A percentile compares a stretch with the other conserved stretches of the same genome.
Evolutionary conservation across 2,797 vertebrate genomes (phyloP).

Genomic region (Melopsittacus undulatus): DNA sequence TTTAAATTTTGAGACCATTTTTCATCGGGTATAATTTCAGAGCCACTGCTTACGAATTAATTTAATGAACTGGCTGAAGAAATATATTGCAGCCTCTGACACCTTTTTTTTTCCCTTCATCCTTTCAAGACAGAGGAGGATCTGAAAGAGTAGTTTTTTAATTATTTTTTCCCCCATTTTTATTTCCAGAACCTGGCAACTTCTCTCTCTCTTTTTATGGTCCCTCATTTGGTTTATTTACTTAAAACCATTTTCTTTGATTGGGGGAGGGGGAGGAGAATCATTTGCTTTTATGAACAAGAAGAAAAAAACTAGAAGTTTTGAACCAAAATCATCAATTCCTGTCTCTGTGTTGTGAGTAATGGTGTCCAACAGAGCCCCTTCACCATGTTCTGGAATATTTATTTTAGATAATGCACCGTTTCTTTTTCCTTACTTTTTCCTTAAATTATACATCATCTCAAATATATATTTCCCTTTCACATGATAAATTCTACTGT

Average conservation of each 20-base stretch:
- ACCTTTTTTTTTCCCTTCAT: conserved; percentile 50
- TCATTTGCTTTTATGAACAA: neutral
- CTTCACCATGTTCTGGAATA: conserved; percentile 58
- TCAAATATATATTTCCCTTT: conserved; percentile 73
- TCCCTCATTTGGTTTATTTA: conserved; percentile 71
- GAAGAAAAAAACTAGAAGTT: conserved; percentile 38
- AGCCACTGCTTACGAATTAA: conserved; percentile 98
- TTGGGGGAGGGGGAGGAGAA: neutral
- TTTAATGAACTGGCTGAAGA: conserved; percentile 98
- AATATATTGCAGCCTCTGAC: conserved; percentile 89
- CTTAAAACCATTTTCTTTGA: conserved; percentile 57
- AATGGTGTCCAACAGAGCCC: conserved; percentile 62
- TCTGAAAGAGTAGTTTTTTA: conserved; percentile 24
- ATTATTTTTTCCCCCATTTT: neutral
- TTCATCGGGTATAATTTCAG: conserved; percentile 98
- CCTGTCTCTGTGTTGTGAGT: conserved; percentile 66
- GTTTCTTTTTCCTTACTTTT: conserved; percentile 69
- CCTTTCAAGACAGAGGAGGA: conserved; percentile 69
- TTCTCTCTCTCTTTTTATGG: conserved; percentile 45
- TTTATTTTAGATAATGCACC: conserved; percentile 75
- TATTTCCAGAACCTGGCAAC: conserved; percentile 64
- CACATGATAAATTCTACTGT: conserved; percentile 74
- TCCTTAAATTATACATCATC: conserved; percentile 74
- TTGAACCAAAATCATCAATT: conserved; percentile 61
- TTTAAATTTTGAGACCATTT: conserved; percentile 99